phyloP scores from a whole-genome alignment of 2,113 vertebrate genomes.

The Uria aalge region DNA sequence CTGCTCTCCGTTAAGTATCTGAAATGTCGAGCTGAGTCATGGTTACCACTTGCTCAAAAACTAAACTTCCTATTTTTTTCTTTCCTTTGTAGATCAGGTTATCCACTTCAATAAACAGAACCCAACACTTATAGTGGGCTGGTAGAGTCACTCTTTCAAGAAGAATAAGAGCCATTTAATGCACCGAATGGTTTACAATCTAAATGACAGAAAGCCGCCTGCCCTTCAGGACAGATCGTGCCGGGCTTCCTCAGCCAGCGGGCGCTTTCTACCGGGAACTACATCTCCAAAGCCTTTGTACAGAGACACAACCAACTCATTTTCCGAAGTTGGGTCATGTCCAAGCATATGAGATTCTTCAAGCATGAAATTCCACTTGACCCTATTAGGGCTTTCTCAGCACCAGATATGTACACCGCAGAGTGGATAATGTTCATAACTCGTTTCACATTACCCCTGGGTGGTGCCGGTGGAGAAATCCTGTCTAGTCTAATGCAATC shows the following conservation, averaged over 20 bases:
- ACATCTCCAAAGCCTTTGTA: constrained; percentile 56
- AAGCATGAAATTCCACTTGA: constrained; percentile 80
- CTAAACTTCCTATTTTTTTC: fast-evolving
- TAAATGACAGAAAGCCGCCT: not conserved
- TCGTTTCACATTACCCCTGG: constrained; percentile 69
- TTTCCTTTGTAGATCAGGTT: not conserved
- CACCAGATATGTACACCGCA: constrained; percentile 55
- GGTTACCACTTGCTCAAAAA: not conserved
- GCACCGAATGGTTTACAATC: not conserved
- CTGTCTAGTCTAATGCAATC: constrained; percentile 56
- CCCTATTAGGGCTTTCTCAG: constrained; percentile 69
- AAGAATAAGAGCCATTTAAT: not conserved
- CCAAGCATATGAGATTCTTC: constrained; percentile 73
- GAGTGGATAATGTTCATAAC: constrained; percentile 73
- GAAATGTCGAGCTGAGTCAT: not conserved
- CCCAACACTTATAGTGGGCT: not conserved
- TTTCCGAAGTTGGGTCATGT: constrained; percentile 71
- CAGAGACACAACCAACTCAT: constrained; percentile 49
- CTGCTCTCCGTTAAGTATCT: not conserved
- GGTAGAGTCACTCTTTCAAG: not conserved
- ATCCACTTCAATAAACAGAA: not conserved
- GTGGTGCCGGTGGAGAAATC: constrained; percentile 64
- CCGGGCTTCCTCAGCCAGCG: not conserved
- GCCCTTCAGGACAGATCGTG: not conserved
- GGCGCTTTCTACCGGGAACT: constrained; percentile 22